phyloP scores from a whole-genome alignment of 2,113 vertebrate genomes.

The Agelaius tricolor region DNA sequence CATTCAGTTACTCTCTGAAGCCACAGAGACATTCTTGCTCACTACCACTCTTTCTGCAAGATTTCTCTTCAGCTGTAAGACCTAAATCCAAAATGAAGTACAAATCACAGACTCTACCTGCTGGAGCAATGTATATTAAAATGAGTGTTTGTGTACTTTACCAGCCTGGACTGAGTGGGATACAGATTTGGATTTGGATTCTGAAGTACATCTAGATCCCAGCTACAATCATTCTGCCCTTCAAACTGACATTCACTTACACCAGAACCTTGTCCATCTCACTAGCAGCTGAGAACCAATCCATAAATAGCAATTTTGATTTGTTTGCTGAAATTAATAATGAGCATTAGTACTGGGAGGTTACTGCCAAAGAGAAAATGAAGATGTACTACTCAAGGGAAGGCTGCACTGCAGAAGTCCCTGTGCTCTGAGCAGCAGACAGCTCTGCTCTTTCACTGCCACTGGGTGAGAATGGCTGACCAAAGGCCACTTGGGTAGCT shows the following conservation, averaged over 20 bases:
- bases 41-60: not conserved
- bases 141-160: not conserved
- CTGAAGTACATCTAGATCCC: not conserved
- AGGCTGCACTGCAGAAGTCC: not conserved
- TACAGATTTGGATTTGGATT: not conserved
- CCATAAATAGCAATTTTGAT: not conserved
- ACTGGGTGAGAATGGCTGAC: not conserved
- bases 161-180: not conserved
- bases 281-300: not conserved
- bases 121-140: not conserved
- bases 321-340: not conserved
- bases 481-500: not conserved
- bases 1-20: not conserved
- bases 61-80: not conserved
- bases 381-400: not conserved
- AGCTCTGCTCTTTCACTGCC: not conserved
- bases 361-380: not conserved
- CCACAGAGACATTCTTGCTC: not conserved
- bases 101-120: not conserved
- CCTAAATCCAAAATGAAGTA: not conserved
- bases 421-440: not conserved
- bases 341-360: not conserved
- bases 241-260: not conserved
- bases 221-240: fast-evolving
- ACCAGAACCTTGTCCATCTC: not conserved